Conservation (phyloP, 2,113 vertebrate genomes). For the Andinoacara biseriatus region DNA sequence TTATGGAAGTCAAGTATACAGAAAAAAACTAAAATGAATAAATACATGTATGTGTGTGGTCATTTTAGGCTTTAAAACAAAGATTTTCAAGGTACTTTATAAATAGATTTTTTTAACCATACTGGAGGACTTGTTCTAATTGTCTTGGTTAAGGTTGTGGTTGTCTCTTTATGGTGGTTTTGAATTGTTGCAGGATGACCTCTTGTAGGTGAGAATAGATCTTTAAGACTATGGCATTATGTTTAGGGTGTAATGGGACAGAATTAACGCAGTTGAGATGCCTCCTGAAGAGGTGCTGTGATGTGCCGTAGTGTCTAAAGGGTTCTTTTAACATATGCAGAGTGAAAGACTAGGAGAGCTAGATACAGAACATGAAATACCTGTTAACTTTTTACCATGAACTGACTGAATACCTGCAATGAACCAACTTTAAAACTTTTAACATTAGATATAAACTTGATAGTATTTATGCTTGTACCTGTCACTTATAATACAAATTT, state of each 20-base stretch:
- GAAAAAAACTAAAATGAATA: no score
- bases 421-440: not conserved
- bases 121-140: not conserved
- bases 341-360: not conserved
- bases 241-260: not conserved
- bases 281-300: not conserved
- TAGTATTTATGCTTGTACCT: not conserved
- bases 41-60: no score
- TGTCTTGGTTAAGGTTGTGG: not conserved
- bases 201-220: not conserved
- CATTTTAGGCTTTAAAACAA: no score
- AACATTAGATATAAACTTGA: not conserved
- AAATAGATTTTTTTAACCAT: no score
- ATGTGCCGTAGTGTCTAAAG: not conserved
- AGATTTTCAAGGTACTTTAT: no score
- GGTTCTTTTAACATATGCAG: not conserved
- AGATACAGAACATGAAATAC: not conserved
- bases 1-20: no score
- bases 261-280: slow-evolving; percentile 2
- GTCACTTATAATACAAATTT: not conserved
- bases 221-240: not conserved
- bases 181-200: not conserved
- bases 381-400: not conserved
- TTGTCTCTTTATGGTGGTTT: not conserved
- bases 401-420: not conserved